Evolutionary conservation across 2,888 invertebrate genomes (phyloP).

Genomic region (Lysandra bellargus): DNA sequence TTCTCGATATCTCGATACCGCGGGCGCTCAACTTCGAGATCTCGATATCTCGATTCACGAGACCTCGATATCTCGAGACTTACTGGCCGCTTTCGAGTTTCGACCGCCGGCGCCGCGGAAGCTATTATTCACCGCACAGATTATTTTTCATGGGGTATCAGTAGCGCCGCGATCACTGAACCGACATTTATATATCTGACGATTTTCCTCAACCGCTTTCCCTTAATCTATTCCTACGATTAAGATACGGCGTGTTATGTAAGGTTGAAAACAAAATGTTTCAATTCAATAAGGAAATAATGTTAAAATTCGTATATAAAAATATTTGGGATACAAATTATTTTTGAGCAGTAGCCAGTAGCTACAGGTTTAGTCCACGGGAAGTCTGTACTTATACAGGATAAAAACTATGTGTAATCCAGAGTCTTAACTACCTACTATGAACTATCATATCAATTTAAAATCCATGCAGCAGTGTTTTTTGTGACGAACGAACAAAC

Average conservation of each 20-base stretch:
- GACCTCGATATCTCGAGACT: slow-evolving; percentile 10
- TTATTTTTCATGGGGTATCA: slow-evolving; percentile 62
- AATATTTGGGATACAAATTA: neutral
- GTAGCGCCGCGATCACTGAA: slow-evolving; percentile 55
- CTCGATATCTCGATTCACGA: neutral
- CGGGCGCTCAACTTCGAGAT: neutral
- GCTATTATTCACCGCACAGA: slow-evolving; percentile 57
- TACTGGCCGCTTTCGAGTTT: slow-evolving; percentile 41
- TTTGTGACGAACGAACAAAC: no score
- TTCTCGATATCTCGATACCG: slow-evolving; percentile 2
- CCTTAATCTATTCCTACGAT: slow-evolving; percentile 22
- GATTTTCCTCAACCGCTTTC: slow-evolving; percentile 32
- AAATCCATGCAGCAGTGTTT: no score
- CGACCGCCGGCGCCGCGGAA: slow-evolving; percentile 41
- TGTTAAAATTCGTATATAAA: neutral
- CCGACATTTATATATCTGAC: slow-evolving; percentile 49
- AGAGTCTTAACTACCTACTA: no score
- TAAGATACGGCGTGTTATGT: slow-evolving; percentile 24
- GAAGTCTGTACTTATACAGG: no score
- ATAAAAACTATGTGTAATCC: no score
- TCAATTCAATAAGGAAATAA: neutral
- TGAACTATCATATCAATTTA: no score
- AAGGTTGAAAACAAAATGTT: slow-evolving; percentile 11
- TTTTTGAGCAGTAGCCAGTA: neutral
- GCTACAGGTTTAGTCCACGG: neutral